Evolutionary conservation across 2,113 vertebrate species (phyloP), one percentile per base, ranked within the genome.

Genomic region (Daubentonia madagascariensis): DNA sequence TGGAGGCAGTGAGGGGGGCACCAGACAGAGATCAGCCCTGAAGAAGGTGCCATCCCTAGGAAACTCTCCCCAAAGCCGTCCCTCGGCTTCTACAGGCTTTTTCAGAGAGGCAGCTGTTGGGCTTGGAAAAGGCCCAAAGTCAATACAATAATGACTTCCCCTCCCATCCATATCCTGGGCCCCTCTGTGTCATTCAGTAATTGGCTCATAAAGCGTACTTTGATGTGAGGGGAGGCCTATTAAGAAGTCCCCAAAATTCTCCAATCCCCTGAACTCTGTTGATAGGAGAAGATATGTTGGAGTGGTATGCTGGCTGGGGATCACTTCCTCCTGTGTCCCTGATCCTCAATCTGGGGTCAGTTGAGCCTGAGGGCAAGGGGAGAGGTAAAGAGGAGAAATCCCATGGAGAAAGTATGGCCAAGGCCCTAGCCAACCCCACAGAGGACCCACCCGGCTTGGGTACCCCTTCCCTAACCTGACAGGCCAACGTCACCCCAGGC

Each of bases 51-150:
- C 48, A 6, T 84, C 2, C 37, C n/a, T 52, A 52, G 86, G 35
- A 67, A 65, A 37, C 17, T n/a, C 32, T 85, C 85, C 70, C 45
- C 10, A 10, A 12, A 20, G n/a, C 86, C 57, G 35, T 72, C 80
- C 22, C 73, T 84, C 0, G 0, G 50, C 84, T 67, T 90, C 83
- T 50, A 8, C 1, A 2, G 90, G 50, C 70, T 68, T 83, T 97
- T 89, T 73, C 79, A 93, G 85, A 89, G 72, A 91, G 88, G 89
- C 87, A 87, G 96, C 95, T 94, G 85, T 40, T 57, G 68, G 68
- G n/a, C 86, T 96, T 96, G 97, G 95, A 97, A 63, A 50, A 88
- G 61, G 37, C 93, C 94, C 96, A 88, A 92, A 97, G 87, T 96
- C 93, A 96, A 96, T 76, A 97, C 30, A 76, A 35, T 83, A 94